A percentile compares a stretch with the other conserved stretches of the same genome.
Conservation (phyloP, 1,140 invertebrate genomes). For the Diorhabda carinulata region DNA sequence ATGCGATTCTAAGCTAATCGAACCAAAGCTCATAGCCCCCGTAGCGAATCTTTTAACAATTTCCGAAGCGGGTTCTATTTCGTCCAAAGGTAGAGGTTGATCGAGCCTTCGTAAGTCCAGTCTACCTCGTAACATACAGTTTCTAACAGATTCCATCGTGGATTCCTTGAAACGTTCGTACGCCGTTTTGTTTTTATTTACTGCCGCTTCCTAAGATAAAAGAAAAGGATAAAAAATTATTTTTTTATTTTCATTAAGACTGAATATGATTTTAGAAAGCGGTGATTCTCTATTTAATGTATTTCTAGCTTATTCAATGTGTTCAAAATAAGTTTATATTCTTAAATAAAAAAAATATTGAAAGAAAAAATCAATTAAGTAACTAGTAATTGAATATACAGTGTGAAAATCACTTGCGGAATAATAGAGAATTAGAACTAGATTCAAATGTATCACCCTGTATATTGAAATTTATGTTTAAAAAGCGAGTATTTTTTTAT, state of each 20-base stretch:
- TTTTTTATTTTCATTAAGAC: not conserved
- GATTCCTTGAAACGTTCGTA: constrained; percentile 88
- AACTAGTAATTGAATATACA: no score
- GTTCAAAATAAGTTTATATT: no score
- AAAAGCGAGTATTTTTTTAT: no score
- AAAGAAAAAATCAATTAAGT: no score
- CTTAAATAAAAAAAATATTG: no score
- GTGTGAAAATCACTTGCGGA: no score
- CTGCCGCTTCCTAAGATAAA: constrained; percentile 64
- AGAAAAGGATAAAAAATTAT: constrained; percentile 4
- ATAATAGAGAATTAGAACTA: no score
- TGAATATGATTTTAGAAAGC: not conserved
- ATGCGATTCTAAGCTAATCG: constrained; percentile 91
- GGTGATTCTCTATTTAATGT: not conserved
- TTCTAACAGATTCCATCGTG: constrained; percentile 78
- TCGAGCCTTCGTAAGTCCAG: constrained; percentile 77
- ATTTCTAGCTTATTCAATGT: no score
- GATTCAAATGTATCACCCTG: no score
- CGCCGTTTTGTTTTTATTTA: constrained; percentile 73
- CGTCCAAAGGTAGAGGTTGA: constrained; percentile 72
- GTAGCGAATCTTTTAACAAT: constrained; percentile 89
- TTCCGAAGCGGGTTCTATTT: constrained; percentile 88
- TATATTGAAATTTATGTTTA: no score
- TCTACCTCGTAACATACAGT: constrained; percentile 90
- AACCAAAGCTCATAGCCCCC: constrained; percentile 91